phyloP scores from a whole-genome alignment of 2,888 invertebrate genomes.

The Tortricodes alternella region DNA sequence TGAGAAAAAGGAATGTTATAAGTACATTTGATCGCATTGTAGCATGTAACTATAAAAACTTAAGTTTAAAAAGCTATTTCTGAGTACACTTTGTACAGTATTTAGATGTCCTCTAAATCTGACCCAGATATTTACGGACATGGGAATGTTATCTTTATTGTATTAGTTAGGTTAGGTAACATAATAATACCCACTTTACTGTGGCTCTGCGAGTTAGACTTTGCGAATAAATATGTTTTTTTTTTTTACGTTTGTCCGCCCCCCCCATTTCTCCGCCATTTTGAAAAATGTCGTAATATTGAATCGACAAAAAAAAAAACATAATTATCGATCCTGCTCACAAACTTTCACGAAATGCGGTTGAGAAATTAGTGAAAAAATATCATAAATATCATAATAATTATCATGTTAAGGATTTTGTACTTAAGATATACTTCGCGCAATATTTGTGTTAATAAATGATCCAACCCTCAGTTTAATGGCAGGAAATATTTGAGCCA shows the following conservation, averaged over 20 bases:
- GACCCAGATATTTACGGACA: not conserved
- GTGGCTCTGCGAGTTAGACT: too few relatives aligned
- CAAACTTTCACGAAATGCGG: too few relatives aligned
- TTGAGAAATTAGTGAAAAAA: not conserved
- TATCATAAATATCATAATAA: not conserved
- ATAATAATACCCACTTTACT: slow-evolving; percentile 1
- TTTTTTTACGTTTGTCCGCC: too few relatives aligned
- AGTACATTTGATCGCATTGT: too few relatives aligned
- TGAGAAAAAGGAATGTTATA: too few relatives aligned
- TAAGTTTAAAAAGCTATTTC: too few relatives aligned
- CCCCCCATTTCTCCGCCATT: too few relatives aligned
- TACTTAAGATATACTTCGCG: not conserved
- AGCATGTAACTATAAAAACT: too few relatives aligned
- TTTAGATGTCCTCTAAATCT: not conserved
- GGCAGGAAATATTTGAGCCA: slow-evolving; percentile 12
- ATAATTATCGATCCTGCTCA: too few relatives aligned
- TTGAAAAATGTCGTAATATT: too few relatives aligned
- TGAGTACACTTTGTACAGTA: not conserved
- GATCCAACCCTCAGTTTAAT: slow-evolving; percentile 7
- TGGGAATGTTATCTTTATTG: slow-evolving; percentile 9
- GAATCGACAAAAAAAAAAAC: too few relatives aligned
- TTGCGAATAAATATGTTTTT: too few relatives aligned
- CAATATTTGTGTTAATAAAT: slow-evolving; percentile 5
- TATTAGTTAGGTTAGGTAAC: slow-evolving; percentile 6
- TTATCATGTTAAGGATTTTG: not conserved